Percentiles rank a stretch among this genome's conserved stretches.
These are phyloP conservation scores for Drosophila macrospina DNA, from an alignment of 2,888 invertebrate genomes.

Conservation along the genomic window DNA sequence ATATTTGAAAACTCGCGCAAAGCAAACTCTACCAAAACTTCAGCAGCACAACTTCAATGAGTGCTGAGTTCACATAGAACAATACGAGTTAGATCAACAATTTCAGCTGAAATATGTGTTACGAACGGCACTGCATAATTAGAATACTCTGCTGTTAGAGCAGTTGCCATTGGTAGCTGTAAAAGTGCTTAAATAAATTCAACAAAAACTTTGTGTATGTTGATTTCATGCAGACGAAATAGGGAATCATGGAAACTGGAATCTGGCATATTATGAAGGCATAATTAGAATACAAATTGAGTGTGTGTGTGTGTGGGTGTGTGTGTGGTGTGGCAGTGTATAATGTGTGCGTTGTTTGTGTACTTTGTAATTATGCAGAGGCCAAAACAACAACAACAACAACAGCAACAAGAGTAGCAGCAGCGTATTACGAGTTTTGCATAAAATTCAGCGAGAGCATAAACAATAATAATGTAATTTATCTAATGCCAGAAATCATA, in stretches of 20 bases:
- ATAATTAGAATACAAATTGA: constrained; percentile 65
- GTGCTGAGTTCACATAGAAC: no score
- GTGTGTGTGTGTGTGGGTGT: no score
- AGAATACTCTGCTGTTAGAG: background rate
- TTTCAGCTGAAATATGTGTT: no score
- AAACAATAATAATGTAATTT: constrained; percentile 63
- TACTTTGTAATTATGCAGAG: constrained; percentile 42
- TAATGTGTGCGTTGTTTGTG: constrained; percentile 13
- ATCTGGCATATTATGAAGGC: constrained; percentile 36
- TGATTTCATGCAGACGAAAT: constrained; percentile 42
- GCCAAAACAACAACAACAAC: constrained; percentile 5
- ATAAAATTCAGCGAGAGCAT: constrained; percentile 32
- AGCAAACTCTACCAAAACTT: no score
- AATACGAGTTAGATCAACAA: no score
- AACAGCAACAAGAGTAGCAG: constrained; percentile 22
- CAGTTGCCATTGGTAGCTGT: background rate
- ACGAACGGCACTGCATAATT: background rate
- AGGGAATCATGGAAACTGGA: constrained; percentile 14
- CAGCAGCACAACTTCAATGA: no score
- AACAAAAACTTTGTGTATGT: constrained; percentile 41
- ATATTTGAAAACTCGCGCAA: no score
- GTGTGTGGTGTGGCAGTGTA: constrained; percentile 2
- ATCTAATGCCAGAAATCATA: constrained; percentile 66
- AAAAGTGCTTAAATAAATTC: constrained; percentile 48
- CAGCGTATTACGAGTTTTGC: constrained; percentile 27